Conservation (phyloP, 2,888 invertebrate genomes). For the Nemotelus pantherinus region DNA sequence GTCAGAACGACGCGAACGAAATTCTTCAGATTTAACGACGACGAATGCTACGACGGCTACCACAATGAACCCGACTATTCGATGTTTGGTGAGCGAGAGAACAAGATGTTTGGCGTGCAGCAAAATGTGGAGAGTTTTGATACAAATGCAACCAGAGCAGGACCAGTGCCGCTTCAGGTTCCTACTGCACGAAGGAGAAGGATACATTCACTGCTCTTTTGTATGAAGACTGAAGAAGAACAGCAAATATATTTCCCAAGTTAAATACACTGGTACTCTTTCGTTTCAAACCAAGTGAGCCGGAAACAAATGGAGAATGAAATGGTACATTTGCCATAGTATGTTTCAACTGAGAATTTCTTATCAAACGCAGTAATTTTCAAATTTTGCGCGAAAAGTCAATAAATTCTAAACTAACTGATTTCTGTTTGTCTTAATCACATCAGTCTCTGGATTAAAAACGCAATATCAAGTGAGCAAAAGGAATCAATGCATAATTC, state of each 20-base stretch:
- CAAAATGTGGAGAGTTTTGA: slow-evolving; percentile 2
- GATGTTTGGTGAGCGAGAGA: background rate
- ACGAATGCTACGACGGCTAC: background rate
- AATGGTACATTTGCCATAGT: background rate
- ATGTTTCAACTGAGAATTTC: background rate
- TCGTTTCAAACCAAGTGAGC: background rate
- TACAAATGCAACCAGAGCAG: background rate
- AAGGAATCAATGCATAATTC: too few species aligned
- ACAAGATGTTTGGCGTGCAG: background rate
- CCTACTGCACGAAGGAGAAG: too few species aligned
- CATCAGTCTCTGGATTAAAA: too few species aligned
- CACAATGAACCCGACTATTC: background rate
- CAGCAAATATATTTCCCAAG: background rate
- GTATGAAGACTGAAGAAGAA: background rate
- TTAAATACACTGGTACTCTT: background rate
- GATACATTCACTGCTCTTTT: background rate
- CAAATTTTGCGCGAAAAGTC: too few species aligned
- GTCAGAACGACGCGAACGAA: slow-evolving; percentile 5
- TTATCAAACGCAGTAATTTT: background rate
- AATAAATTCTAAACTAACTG: too few species aligned
- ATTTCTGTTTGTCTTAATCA: too few species aligned
- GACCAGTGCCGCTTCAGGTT: too few species aligned
- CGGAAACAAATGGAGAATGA: background rate
- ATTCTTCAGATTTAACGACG: slow-evolving; percentile 11
- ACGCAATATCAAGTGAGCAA: too few species aligned